Evolutionary conservation across 2,113 vertebrate genomes (phyloP).

Genomic region (Amazona vittata): DNA sequence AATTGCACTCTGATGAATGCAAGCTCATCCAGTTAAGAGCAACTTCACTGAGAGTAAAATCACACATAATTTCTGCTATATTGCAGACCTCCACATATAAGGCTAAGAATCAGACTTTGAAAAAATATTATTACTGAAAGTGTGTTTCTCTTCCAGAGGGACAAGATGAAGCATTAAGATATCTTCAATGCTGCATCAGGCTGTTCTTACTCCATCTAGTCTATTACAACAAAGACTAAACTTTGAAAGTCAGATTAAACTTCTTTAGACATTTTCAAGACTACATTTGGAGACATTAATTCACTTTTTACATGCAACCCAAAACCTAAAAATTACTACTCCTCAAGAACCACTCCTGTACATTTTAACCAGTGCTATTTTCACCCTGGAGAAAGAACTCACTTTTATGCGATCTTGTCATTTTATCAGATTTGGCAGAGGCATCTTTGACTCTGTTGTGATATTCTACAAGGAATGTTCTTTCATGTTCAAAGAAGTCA

Average conservation of each 20-base stretch:
- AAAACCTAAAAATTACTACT: not conserved
- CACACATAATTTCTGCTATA: not conserved
- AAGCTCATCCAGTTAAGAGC: not conserved
- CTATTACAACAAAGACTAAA: not conserved
- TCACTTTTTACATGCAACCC: not conserved
- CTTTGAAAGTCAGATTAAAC: not conserved
- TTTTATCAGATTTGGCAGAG: slow-evolving; percentile 94
- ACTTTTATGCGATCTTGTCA: slow-evolving; percentile 99
- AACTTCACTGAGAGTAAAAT: not conserved
- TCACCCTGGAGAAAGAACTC: slow-evolving; percentile 58
- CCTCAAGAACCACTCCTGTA: not conserved
- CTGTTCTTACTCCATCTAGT: not conserved
- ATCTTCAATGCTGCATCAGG: not conserved
- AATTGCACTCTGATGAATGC: not conserved
- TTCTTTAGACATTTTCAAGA: not conserved
- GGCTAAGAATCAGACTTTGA: not conserved
- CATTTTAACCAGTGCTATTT: not conserved
- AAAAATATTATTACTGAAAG: not conserved
- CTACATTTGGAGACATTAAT: not conserved
- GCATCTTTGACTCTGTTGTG: slow-evolving; percentile 97
- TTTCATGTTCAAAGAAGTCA: slow-evolving; percentile 98
- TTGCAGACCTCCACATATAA: not conserved
- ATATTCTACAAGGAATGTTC: slow-evolving; percentile 98
- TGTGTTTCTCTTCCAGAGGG: not conserved
- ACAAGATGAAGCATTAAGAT: not conserved